These are phyloP conservation scores for Emydura subglobosa DNA, from an alignment of 2,113 vertebrate genomes.

Conservation along the genomic window DNA sequence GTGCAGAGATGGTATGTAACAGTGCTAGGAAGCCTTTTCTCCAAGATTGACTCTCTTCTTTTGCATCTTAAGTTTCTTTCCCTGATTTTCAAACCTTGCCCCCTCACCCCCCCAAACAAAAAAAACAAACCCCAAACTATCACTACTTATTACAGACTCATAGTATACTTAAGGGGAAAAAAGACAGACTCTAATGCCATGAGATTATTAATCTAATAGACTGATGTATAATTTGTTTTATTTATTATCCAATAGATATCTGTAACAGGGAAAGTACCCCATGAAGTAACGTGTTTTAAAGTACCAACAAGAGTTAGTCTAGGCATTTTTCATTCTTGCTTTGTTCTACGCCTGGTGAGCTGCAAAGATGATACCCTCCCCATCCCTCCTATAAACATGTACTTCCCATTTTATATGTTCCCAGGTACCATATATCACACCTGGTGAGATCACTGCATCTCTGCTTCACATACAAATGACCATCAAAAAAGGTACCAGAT, in stretches of 20 bases:
- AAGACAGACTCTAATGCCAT: neutral
- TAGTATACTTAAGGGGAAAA: neutral
- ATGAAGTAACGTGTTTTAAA: neutral
- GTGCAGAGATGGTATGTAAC: neutral
- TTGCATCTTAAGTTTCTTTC: neutral
- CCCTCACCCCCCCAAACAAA: neutral
- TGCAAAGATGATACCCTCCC: neutral
- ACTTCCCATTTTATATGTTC: neutral
- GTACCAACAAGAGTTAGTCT: neutral
- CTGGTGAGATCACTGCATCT: neutral
- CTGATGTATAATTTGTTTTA: neutral
- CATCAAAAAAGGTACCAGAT: neutral
- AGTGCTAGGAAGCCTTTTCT: neutral
- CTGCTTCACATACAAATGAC: neutral
- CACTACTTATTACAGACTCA: neutral
- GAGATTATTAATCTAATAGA: neutral
- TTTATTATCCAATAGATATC: neutral
- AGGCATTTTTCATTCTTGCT: neutral
- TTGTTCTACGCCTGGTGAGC: neutral
- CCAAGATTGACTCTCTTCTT: neutral
- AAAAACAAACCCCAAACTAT: neutral
- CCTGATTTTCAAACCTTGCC: neutral
- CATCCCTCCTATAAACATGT: neutral
- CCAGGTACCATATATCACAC: neutral
- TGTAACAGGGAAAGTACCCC: neutral